These are phyloP conservation scores for Solen grandis DNA, from an alignment of 1,140 invertebrate genomes.

Conservation along the genomic window DNA sequence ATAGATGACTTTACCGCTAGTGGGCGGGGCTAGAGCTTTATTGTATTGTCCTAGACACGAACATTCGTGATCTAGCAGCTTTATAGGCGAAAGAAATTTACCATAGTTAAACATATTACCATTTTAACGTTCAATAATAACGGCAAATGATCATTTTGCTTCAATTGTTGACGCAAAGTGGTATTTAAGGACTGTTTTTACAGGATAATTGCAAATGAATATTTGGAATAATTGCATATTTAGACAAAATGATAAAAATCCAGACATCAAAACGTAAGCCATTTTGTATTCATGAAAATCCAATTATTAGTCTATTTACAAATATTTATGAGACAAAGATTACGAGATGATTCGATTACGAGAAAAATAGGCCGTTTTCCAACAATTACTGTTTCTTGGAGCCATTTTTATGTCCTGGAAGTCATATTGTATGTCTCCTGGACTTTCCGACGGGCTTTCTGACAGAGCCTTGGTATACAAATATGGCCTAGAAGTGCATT, in stretches of 20 bases:
- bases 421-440: no score
- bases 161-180: constrained; percentile 15
- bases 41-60: constrained; percentile 27
- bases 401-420: no score
- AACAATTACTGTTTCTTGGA: no score
- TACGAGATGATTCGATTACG: no score
- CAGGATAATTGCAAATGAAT: constrained; percentile 40
- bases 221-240: constrained; percentile 32
- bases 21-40: no score
- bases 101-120: constrained; percentile 42
- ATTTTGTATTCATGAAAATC: no score
- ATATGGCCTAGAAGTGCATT: no score
- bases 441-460: no score
- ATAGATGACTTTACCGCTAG: no score
- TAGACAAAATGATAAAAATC: constrained; percentile 44
- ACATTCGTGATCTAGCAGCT: constrained; percentile 39
- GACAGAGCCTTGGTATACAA: no score
- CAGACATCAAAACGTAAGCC: constrained; percentile 18
- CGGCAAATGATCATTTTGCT: constrained; percentile 43
- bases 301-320: constrained; percentile 41
- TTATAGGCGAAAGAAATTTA: constrained; percentile 34
- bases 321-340: constrained; percentile 46
- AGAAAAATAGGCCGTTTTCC: no score
- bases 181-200: constrained; percentile 41
- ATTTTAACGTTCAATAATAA: constrained; percentile 46